Base-by-base conservation (phyloP, 2,888 invertebrate species). In the Graphium colonna region DNA sequence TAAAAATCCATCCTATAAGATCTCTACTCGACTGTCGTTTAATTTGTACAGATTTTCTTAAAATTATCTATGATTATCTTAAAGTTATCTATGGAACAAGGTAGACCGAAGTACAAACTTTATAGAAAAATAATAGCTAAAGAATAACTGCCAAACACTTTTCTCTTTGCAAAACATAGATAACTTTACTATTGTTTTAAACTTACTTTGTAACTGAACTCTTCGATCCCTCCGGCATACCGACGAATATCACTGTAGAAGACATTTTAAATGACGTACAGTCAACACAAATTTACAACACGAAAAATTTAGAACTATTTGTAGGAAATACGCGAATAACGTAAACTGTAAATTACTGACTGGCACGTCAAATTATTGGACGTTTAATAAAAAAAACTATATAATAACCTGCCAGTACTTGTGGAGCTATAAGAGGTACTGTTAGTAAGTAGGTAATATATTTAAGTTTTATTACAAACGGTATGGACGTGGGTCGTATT, bases 141-240 rank as follows among this genome's bases (percentile, higher is more conserved):
- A n/a, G n/a, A n/a, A n/a, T n/a, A n/a, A n/a, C n/a, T n/a, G n/a
- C n/a, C n/a, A n/a, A n/a, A n/a, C n/a, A n/a, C n/a, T n/a, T n/a
- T n/a, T n/a, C n/a, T n/a, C n/a, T n/a, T n/a, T n/a, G n/a, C n/a
- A n/a, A n/a, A n/a, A n/a, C n/a, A n/a, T n/a, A n/a, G n/a, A n/a
- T n/a, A n/a, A n/a, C n/a, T n/a, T n/a, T n/a, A n/a, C n/a, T 21
- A 5, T 21, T 21, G 21, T 21, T 36, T 5, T 33, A 36, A 55
- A 82, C 84, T 66, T 72, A 89, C 87, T 77, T 88, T 61, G 82
- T 93, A 82, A 93, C 93, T 40, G 92, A 93, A 69, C 92, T 92
- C 71, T 91, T 92, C 57, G 86, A 90, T 63, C 90, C 90, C 64
- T 91, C 91, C 42, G 83, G 85, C 59, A 92, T 68, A 55, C 93